Conservation (phyloP, 2,797 vertebrate species). For the Tolypeutes matacus region DNA sequence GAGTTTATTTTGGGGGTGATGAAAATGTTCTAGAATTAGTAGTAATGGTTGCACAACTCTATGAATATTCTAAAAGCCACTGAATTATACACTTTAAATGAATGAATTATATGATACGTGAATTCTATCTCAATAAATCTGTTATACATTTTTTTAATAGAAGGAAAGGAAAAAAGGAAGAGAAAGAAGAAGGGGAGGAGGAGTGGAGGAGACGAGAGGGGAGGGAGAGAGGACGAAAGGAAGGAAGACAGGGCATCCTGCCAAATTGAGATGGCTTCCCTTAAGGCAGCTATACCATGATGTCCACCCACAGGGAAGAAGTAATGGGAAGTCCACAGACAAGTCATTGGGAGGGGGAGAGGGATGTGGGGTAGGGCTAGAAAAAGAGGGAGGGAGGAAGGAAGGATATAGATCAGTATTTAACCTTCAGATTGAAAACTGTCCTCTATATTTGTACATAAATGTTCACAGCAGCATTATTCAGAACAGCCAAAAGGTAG, state of each 20-base stretch:
- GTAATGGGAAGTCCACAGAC: no score
- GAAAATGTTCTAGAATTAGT: slow-evolving; percentile 30
- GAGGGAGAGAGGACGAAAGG: background rate
- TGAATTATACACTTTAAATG: slow-evolving; percentile 1
- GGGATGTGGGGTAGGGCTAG: no score
- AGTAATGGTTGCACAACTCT: background rate
- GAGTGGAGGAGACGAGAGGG: background rate
- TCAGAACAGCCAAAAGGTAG: no score
- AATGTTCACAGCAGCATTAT: no score
- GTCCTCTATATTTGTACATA: background rate
- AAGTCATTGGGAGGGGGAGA: no score
- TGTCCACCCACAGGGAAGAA: no score
- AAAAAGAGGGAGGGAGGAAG: no score
- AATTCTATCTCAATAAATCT: background rate
- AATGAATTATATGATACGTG: background rate
- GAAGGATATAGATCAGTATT: no score
- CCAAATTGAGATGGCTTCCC: background rate
- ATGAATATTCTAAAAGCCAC: background rate
- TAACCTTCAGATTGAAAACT: background rate
- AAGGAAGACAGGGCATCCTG: background rate
- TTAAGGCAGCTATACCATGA: no score
- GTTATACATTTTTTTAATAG: background rate
- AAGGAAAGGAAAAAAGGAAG: background rate
- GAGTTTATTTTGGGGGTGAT: background rate
- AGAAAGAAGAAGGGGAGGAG: background rate